Base-by-base conservation (phyloP, 2,888 invertebrate genomes). In the Zele albiditarsus region DNA sequence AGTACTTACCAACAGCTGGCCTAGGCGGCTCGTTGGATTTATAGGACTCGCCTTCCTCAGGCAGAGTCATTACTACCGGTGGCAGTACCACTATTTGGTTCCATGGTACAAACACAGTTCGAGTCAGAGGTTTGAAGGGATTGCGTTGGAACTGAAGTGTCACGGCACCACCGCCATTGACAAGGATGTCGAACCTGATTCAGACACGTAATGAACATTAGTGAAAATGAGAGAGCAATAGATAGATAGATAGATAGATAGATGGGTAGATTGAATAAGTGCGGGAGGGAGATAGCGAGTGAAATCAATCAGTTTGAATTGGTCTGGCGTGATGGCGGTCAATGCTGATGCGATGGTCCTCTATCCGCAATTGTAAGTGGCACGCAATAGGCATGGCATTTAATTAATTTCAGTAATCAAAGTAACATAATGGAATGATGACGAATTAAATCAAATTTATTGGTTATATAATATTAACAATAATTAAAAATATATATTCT, bases 81-180 rank as follows among this genome's bases (percentile, higher is more conserved):
- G 96, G 95, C 82, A 97, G 91, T 57, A 97, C 97, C 68, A 99
- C 97, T 84, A 99, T 98, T 89, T 97, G 96, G 91, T 99, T 99
- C 97, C 98, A 98, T 25, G 98, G 98, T 77, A 98, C 97, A 90
- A 96, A 97, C 77, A 98, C 96, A 3, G 97, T 97, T 87, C 95
- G 93, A 79, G 96, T 95, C 76, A 96, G 91, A 0, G 96, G 95
- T 88, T 94, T 94, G 92, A 98, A 99, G 31, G 98, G 98, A 74
- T 96, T 96, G 77, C 99, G 92, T 89, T 98, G 97, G 91, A 99
- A 98, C 90, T 98, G 97, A 81, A 99, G 91, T 25, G 97, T 98
- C 74, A 99, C 97, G 1, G 98, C 98, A 42, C 98, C 98, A 66
- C 99, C 99, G 20, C 99, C 99, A 90, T 99, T 99, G 78, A 99